Base-by-base conservation (phyloP, 2,888 invertebrate genomes). In the Phorcus lineatus region DNA sequence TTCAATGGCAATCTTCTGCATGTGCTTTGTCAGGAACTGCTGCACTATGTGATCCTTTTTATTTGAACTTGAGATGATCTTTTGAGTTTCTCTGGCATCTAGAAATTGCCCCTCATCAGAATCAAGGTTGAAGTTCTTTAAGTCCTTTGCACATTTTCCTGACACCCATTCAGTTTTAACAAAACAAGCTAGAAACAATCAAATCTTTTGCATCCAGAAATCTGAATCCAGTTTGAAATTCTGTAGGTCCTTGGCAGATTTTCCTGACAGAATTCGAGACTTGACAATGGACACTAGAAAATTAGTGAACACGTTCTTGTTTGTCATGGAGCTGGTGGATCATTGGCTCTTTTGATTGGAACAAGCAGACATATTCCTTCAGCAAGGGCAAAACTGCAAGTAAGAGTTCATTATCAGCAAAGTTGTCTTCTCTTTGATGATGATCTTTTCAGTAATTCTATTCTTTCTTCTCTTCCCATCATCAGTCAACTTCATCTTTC, bases 221-320 rank as follows among this genome's bases (percentile, higher is more conserved):
- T 55, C 55, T 19, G n/a, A 19, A 22, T 55, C 55, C 22, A 55
- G 11, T 2, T 22, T 19, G n/a, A 55, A 55, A 4, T 2, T n/a
- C 55, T 55, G 3, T 11, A 55, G n/a, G 3, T 55, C n/a, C 55
- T 55, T 55, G 22, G 55, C 55, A 55, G n/a, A 19, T 55, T 55
- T 55, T n/a, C 22, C 55, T 19, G 22, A n/a, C 4, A 55, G 2
- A 55, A 3, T 6, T 47, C 13, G 1, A 47, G 74, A 74, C 54
- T 82, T 82, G 6, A 82, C 40, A 47, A 80, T 80, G 40, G 74
- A 82, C 4, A 78, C 22, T 40, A 82, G 67, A 54, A 80, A 82
- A 31, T 78, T 66, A 22, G 47, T 80, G 78, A 31, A 80, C 28
- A 28, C 78, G 62, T 22, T 78, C 78, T 28, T 80, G 80, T 67